Evolutionary conservation across 1,140 invertebrate genomes (phyloP), one percentile per base, ranked within the genome.

Genomic region (Penaeus chinensis): DNA sequence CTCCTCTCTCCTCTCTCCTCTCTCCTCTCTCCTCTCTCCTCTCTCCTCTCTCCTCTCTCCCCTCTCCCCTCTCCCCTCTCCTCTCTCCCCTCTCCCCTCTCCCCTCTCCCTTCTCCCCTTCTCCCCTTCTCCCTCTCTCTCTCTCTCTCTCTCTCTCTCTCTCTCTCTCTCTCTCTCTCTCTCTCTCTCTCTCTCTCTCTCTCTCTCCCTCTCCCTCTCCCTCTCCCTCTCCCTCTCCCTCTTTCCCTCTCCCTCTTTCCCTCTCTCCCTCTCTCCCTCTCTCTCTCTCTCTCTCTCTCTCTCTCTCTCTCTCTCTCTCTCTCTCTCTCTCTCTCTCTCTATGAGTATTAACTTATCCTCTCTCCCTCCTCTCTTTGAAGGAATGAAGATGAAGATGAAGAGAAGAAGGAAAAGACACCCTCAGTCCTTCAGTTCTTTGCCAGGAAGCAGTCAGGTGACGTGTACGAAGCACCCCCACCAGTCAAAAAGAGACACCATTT

Each of bases 331-430:
- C 66, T 20, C 37, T 42, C 37, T 42, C 37, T 42, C 37, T 42
- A 2, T 42, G 37, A 10, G 0, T 42, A 7, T 42, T 7, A 42
- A 7, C 37, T 42, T 42, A 42, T 42, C 37, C 37, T 42, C 37
- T 54, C 54, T 54, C 54, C 16, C 54, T 13, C 16, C 54, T 16
- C 54, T 8, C 66, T 71, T 83, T 76, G 22, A 47, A 83, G 63
- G 81, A 80, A 77, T 27, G 66, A 65, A n/a, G 63, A 63, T 47
- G 60, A 85, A 8, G 76, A 61, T 5, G 69, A 85, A 80, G 65
- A 79, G 37, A 85, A 76, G 27, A 77, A 76, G 81, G 60, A 62
- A 37, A 54, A 85, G 27, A 80, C 69, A 20, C 69, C 60, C 8
- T 76, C 65, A 22, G 66, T 85, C 5, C 32, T 78, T 8, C 69